Conservation (phyloP, 2,888 invertebrate genomes). For the Strigamia maritima region DNA sequence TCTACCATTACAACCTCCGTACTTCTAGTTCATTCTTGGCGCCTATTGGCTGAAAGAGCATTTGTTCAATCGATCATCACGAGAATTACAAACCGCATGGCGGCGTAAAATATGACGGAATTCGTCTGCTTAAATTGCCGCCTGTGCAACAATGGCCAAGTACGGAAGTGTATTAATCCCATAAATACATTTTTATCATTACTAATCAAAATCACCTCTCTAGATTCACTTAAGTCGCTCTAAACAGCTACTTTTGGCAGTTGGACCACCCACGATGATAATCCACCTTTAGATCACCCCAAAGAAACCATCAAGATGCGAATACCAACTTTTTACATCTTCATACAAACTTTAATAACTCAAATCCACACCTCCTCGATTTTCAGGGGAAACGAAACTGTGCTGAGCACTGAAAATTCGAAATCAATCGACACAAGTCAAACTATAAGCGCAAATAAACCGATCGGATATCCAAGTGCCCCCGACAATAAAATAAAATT, state of each 20-base stretch:
- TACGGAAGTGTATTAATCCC: neutral
- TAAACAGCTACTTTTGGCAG: neutral
- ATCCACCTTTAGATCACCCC: neutral
- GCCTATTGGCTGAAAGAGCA: no score
- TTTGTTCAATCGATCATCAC: no score
- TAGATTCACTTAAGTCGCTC: neutral
- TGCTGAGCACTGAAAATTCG: neutral
- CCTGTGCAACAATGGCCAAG: neutral
- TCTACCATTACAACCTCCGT: no score
- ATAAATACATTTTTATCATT: neutral
- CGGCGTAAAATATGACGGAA: neutral
- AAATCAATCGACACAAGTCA: neutral
- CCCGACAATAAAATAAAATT: neutral
- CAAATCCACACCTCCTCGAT: neutral
- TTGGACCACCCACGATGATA: slow-evolving; percentile 11
- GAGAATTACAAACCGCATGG: neutral
- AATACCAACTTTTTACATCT: neutral
- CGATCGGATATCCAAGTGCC: neutral
- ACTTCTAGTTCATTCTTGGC: no score
- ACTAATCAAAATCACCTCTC: neutral
- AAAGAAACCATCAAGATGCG: neutral
- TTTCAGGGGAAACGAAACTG: neutral
- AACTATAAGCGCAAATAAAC: neutral
- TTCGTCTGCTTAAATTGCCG: neutral
- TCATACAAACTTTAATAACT: neutral